phyloP scores from a whole-genome alignment of 2,113 vertebrate species.

The Urocolius indicus region DNA sequence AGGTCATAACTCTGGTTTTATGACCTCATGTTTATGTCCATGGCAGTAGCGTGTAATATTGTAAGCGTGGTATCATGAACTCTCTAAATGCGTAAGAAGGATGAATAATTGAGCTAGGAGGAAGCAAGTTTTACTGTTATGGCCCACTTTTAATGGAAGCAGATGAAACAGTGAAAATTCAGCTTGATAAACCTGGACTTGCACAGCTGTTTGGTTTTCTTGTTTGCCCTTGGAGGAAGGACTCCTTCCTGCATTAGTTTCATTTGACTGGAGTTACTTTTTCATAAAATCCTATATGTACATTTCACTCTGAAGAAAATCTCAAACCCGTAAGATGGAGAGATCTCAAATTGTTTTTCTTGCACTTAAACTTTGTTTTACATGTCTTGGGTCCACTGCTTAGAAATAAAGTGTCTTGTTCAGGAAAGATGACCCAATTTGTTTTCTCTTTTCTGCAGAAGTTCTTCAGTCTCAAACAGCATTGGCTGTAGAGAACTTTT shows the following conservation, averaged over 20 bases:
- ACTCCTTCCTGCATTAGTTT: neutral
- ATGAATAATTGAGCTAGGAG: neutral
- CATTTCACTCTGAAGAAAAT: neutral
- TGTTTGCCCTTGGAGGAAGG: neutral
- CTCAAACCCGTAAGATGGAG: neutral
- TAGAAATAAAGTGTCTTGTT: neutral
- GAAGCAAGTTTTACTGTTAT: neutral
- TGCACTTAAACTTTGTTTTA: neutral
- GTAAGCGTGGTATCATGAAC: neutral
- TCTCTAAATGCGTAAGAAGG: neutral
- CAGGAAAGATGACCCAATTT: neutral
- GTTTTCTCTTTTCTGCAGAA: neutral
- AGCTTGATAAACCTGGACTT: constrained; percentile 8
- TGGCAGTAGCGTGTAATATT: constrained; percentile 12
- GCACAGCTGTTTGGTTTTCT: neutral
- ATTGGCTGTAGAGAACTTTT: neutral
- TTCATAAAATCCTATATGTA: neutral
- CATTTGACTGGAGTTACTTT: neutral
- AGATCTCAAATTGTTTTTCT: neutral
- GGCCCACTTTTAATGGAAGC: constrained; percentile 8
- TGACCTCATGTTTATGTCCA: constrained; percentile 41
- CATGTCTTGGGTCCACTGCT: neutral
- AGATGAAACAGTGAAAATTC: constrained; percentile 37
- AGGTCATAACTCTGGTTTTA: constrained; percentile 57
- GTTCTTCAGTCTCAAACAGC: neutral